Evolutionary conservation across 92 coral and sea anemone species (phyloP).

Genomic region (Anthopleura xanthogrammica): DNA sequence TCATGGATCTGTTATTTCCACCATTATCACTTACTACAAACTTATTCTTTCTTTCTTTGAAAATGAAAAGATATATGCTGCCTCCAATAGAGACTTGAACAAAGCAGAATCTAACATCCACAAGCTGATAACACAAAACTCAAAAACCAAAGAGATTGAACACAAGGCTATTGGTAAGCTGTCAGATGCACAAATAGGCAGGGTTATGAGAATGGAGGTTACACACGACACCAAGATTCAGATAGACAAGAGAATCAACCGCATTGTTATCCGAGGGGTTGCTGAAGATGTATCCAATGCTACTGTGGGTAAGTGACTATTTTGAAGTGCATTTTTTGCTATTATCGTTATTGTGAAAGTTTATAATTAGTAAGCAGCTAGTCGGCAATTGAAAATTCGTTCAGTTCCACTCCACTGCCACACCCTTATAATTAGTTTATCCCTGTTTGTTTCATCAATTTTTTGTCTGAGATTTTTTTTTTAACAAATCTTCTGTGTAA

Average conservation of each 20-base stretch:
- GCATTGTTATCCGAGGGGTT: slow-evolving; percentile 51
- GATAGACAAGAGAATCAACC: slow-evolving; percentile 35
- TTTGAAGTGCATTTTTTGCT: not conserved
- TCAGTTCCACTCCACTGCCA: too few relatives aligned
- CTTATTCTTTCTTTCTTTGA: too few relatives aligned
- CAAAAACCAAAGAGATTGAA: slow-evolving; percentile 44
- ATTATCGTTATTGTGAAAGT: too few relatives aligned
- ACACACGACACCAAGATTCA: not conserved
- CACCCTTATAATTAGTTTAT: too few relatives aligned
- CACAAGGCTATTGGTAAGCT: slow-evolving; percentile 49
- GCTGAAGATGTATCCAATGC: slow-evolving; percentile 40
- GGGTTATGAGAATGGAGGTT: slow-evolving; percentile 31
- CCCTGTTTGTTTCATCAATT: too few relatives aligned
- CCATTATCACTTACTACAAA: too few relatives aligned
- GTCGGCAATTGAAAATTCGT: too few relatives aligned
- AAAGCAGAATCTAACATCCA: slow-evolving; percentile 32
- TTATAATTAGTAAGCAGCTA: too few relatives aligned
- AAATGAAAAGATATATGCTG: slow-evolving; percentile 13
- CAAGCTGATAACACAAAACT: slow-evolving; percentile 37
- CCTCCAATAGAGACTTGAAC: slow-evolving; percentile 22
- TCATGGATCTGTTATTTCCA: too few relatives aligned
- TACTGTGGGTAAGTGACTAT: not conserved
- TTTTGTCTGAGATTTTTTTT: too few relatives aligned
- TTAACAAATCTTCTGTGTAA: too few relatives aligned
- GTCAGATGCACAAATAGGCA: slow-evolving; percentile 27